Evolutionary conservation across 2,888 invertebrate genomes (phyloP).

Genomic region (Rugalucina vietnamica): DNA sequence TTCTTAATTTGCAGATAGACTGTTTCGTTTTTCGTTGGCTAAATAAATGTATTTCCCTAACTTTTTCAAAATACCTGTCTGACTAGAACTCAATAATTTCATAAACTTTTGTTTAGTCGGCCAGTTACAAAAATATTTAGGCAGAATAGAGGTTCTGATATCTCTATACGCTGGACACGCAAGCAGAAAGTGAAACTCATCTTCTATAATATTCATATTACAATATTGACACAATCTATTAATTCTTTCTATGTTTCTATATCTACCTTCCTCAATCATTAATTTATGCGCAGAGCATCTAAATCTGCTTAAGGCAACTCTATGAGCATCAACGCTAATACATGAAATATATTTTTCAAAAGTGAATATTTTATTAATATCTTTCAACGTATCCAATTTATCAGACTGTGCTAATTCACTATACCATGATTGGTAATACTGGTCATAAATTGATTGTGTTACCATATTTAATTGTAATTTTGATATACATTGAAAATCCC

Average conservation of each 20-base stretch:
- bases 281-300: neutral
- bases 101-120: neutral
- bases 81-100: neutral
- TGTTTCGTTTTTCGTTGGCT: neutral
- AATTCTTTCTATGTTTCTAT: neutral
- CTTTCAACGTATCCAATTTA: neutral
- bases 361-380: neutral
- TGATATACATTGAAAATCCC: neutral
- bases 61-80: neutral
- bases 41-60: neutral
- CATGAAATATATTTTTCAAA: neutral
- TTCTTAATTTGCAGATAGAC: too few relatives aligned
- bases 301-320: neutral
- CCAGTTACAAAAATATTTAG: neutral
- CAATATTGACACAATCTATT: neutral
- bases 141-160: neutral
- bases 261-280: neutral
- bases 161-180: neutral
- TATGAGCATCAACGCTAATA: neutral
- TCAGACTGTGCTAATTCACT: neutral
- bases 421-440: neutral
- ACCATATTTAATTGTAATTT: neutral
- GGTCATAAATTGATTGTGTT: neutral
- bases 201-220: neutral
- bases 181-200: neutral